Base-by-base conservation (phyloP, 2,888 invertebrate species). In the Spilosoma lubricipeda region DNA sequence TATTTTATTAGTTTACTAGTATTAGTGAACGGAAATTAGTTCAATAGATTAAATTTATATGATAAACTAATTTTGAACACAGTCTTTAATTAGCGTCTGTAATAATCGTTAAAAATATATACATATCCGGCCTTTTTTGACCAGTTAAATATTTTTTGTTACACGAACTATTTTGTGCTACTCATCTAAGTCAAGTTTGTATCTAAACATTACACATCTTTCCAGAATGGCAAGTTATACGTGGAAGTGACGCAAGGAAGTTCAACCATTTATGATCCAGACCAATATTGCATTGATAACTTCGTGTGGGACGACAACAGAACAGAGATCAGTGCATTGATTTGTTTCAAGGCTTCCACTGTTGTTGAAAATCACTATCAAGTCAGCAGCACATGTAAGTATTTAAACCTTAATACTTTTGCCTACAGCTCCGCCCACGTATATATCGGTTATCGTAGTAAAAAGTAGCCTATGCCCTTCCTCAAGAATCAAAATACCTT, bases 251-350 rank as follows among this genome's bases (percentile, higher is more conserved):
- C 90, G 0, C 76, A 78, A 52, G 75, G 11, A 20, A 84, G 89
- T 1, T 89, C 90, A 0, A 48, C 7, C 0, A 91, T 90, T 27
- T 82, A 85, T 1, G 81, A 82, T 0, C 90, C 93, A 0, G 93
- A 94, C 81, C 88, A 91, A 75, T 95, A 94, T 85, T 95, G 95
- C 83, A 87, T 95, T 36, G 95, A 95, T 77, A 94, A 92, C 3
- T 94, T 95, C 81, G 83, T 94, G 0, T 67, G 72, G 0, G 85
- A 88, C 23, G 66, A 68, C 27, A 90, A 11, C 72, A 83, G 0
- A 1, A 87, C 0, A 56, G 82, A 80, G 0, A 76, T 94, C 2
- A 93, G 94, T 39, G 95, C 95, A 0, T 84, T 95, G 18, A 89
- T 92, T 59, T 95, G 95, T 85, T 92, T 93, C 76, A 78, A 83